phyloP scores from a whole-genome alignment of 2,888 invertebrate species.

The Tineola bisselliella region DNA sequence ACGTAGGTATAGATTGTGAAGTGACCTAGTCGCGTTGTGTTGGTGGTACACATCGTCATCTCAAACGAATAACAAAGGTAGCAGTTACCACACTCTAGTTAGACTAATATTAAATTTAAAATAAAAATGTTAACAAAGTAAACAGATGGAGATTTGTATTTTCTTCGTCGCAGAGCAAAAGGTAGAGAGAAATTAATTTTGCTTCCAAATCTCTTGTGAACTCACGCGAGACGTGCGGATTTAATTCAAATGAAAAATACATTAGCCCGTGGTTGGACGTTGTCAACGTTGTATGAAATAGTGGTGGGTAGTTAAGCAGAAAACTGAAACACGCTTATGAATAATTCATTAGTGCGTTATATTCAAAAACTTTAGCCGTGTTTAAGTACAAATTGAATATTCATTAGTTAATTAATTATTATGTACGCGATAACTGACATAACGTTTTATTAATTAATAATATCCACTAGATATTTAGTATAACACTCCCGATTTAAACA shows the following conservation, averaged over 20 bases:
- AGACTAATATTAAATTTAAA: too few relatives aligned
- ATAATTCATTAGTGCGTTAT: slow-evolving; percentile 1
- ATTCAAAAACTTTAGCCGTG: slow-evolving; percentile 3
- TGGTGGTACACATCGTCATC: too few relatives aligned
- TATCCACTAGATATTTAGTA: not conserved
- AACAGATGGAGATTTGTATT: not conserved
- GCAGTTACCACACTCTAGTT: too few relatives aligned
- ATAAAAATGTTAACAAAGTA: not conserved
- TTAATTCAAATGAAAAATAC: not conserved
- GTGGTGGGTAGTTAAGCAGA: slow-evolving; percentile 9
- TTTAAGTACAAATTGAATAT: slow-evolving; percentile 4
- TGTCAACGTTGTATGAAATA: slow-evolving; percentile 4
- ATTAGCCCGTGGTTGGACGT: not conserved
- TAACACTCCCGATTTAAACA: not conserved
- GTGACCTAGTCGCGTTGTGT: too few relatives aligned
- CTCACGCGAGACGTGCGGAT: not conserved
- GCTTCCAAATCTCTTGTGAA: not conserved
- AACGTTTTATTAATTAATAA: not conserved
- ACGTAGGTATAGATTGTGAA: too few relatives aligned
- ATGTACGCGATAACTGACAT: not conserved
- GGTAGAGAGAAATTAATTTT: not conserved
- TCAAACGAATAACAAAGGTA: too few relatives aligned
- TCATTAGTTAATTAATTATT: slow-evolving; percentile 5
- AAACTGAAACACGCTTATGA: slow-evolving; percentile 8
- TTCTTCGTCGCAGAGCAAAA: not conserved